Evolutionary conservation across 2,888 invertebrate genomes (phyloP), one percentile per base, ranked within the genome.

Genomic region (Mellilla xanthometata): DNA sequence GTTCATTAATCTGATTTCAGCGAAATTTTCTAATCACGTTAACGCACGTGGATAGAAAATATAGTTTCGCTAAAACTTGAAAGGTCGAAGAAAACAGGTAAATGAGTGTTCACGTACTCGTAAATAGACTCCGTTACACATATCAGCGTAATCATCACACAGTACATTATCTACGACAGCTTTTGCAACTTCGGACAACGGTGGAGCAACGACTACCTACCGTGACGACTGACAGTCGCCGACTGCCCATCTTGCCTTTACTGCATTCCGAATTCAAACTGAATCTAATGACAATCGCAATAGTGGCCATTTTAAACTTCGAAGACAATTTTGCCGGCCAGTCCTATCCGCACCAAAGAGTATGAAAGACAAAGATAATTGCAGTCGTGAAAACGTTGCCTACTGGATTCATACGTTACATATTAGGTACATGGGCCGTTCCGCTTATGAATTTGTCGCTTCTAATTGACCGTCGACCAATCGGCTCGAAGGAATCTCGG

Each of bases 191-290:
- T 72, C 73, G 62, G 65, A 65, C 63, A 60, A 50, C 65, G 59
- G 69, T 86, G 85, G 74, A 74, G 84, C 77, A 84, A 84, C 70
- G 60, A 58, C 62, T 69, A 64, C 77, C 68, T 70, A 78, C 77
- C 85, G 71, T 84, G 76, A 81, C 86, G 76, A 61, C 79, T 75
- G 79, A 78, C 81, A 81, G 80, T 76, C 58, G 69, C 71, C 60
- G 62, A 44, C 62, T 54, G 62, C 65, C 65, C 62, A 65, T 58
- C 42, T 19, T 62, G 61, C 28, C 39, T 47, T 39, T 55, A 53
- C 56, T 26, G 40, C 19, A 43, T 41, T 56, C 35, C 22, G 30
- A 58, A 56, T 58, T 48, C 36, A 42, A 56, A 53, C 6, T 8
- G 8, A 39, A 30, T 41, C 43, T 48, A 52, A 53, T 39, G 32